These are phyloP conservation scores for Poeciliopsis paucimaculata DNA, from an alignment of 2,797 vertebrate species.

Conservation along the genomic window DNA sequence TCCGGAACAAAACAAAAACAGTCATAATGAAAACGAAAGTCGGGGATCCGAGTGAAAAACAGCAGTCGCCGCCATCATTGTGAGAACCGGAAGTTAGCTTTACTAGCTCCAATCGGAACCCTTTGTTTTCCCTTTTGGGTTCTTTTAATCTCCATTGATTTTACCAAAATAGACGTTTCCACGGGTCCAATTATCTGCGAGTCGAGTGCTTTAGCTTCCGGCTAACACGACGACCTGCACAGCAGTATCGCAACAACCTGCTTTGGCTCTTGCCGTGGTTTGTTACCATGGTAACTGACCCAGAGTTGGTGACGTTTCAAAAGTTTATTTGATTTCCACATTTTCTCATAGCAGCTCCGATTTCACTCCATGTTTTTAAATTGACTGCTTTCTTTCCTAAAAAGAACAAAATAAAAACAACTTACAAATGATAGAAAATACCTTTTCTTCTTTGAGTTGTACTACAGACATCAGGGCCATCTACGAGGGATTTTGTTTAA, in stretches of 20 bases:
- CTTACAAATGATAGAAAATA: too few relatives aligned
- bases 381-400: too few relatives aligned
- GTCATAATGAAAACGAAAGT: background rate
- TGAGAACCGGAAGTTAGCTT: background rate
- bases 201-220: background rate
- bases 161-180: background rate
- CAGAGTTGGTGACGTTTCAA: too few relatives aligned
- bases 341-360: too few relatives aligned
- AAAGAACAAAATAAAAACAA: too few relatives aligned
- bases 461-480: too few relatives aligned
- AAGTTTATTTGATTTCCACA: background rate
- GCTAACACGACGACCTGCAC: background rate
- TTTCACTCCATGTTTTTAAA: too few relatives aligned
- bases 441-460: too few relatives aligned
- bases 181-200: background rate
- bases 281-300: too few relatives aligned
- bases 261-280: background rate
- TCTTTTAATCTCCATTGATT: background rate
- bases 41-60: background rate
- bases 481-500: too few relatives aligned
- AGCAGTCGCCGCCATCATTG: background rate
- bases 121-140: background rate
- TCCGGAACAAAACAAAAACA: background rate
- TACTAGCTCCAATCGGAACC: background rate
- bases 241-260: background rate